These are phyloP conservation scores for Misgurnus anguillicaudatus DNA, from an alignment of 2,113 vertebrate genomes.

Conservation along the genomic window DNA sequence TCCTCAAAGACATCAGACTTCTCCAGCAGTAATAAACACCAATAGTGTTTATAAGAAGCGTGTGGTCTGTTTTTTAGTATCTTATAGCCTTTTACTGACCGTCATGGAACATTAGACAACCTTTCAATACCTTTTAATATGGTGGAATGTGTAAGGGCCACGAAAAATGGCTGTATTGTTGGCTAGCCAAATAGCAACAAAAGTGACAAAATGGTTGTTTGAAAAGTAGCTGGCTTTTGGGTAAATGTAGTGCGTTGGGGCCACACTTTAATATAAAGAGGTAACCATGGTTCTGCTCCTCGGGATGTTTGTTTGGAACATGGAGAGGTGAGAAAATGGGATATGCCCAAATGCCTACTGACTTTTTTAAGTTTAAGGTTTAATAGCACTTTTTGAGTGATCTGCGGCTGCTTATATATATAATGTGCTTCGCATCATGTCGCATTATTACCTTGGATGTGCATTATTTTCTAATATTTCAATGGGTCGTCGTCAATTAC, in stretches of 20 bases:
- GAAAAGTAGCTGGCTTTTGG: conserved; percentile 19
- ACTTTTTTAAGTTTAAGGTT: conserved; percentile 76
- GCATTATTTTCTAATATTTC: too few species aligned
- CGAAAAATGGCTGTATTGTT: background rate
- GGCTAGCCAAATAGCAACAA: background rate
- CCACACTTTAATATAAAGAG: conserved; percentile 69
- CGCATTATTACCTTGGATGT: too few species aligned
- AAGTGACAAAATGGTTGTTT: conserved; percentile 11
- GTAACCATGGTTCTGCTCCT: conserved; percentile 41
- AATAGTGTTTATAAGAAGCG: background rate
- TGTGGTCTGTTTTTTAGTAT: background rate
- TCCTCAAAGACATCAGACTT: too few species aligned
- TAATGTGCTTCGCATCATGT: too few species aligned
- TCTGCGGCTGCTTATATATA: conserved; percentile 5
- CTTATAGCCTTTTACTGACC: background rate
- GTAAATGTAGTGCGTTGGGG: background rate
- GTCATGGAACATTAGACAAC: background rate
- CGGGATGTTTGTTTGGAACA: conserved; percentile 64
- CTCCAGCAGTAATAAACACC: too few species aligned
- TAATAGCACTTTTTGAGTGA: conserved; percentile 67
- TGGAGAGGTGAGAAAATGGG: conserved; percentile 70
- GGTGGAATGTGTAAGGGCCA: background rate
- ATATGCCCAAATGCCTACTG: conserved; percentile 70
- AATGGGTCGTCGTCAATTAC: too few species aligned
- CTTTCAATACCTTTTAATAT: conserved; percentile 1